Percentiles rank a stretch among this genome's conserved stretches.
phyloP scores from a whole-genome alignment of 2,888 invertebrate genomes.

The Brassicogethes aeneus region DNA sequence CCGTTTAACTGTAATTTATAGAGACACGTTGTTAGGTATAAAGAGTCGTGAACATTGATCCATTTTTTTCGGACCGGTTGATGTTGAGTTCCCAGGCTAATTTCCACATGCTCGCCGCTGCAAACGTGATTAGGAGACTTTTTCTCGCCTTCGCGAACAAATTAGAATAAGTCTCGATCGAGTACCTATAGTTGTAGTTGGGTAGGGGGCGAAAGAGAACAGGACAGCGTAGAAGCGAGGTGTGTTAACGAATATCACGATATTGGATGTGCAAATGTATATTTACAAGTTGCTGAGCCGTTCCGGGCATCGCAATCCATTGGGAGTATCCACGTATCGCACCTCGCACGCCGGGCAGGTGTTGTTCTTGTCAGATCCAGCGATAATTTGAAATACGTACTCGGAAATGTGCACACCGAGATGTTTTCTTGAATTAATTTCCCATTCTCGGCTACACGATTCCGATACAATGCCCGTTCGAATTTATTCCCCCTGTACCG shows the following conservation, averaged over 20 bases:
- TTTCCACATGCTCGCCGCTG: background rate
- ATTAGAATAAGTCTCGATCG: conserved; percentile 2
- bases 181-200: too few relatives aligned
- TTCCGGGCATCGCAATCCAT: conserved; percentile 1
- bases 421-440: conserved; percentile 39
- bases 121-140: conserved; percentile 4
- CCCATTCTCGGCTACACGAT: conserved; percentile 34
- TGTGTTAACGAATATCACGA: conserved; percentile 3
- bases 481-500: conserved; percentile 21
- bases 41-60: too few relatives aligned
- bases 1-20: too few relatives aligned
- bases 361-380: conserved; percentile 37
- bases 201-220: conserved; percentile 1
- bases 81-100: background rate
- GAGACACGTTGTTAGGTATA: too few relatives aligned
- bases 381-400: conserved; percentile 40
- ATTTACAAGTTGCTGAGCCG: background rate
- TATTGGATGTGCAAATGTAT: conserved; percentile 1
- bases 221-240: background rate
- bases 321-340: conserved; percentile 7
- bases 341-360: conserved; percentile 26
- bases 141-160: conserved; percentile 1
- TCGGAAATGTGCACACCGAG: conserved; percentile 35
- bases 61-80: too few relatives aligned
- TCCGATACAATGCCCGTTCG: conserved; percentile 29